phyloP scores from a whole-genome alignment of 2,113 vertebrate genomes.

The Oriolus oriolus region DNA sequence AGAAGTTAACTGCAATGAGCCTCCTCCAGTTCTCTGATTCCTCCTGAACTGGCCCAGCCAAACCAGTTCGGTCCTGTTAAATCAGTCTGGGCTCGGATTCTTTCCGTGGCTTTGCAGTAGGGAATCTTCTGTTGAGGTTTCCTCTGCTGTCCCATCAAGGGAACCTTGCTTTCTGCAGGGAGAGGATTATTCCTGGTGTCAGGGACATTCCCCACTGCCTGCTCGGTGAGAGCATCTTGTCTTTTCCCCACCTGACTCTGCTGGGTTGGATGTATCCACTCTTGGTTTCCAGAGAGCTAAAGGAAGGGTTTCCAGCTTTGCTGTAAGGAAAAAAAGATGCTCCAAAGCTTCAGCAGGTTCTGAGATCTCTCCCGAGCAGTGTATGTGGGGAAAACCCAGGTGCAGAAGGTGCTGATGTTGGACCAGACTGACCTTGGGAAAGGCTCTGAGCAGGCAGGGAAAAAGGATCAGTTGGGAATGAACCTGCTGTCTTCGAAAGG shows the following conservation, averaged over 20 bases:
- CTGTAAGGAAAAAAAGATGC: neutral
- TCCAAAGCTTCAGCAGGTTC: neutral
- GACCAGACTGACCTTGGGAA: neutral
- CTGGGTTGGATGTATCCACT: neutral
- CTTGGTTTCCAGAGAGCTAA: neutral
- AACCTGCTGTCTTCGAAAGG: neutral
- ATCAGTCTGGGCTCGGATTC: neutral
- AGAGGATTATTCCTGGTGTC: neutral
- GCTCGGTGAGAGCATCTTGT: neutral
- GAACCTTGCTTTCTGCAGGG: neutral
- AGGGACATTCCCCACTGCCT: neutral
- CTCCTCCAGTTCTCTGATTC: neutral
- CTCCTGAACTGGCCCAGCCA: neutral
- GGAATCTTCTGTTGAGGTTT: neutral
- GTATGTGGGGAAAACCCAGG: neutral
- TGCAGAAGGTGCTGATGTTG: neutral
- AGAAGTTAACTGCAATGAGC: neutral
- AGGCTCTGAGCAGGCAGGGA: neutral
- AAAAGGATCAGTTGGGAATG: neutral
- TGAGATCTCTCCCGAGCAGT: neutral
- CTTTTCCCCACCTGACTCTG: neutral
- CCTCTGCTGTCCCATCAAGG: neutral
- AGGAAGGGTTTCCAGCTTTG: neutral
- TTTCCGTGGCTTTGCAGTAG: neutral
- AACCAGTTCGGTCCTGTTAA: neutral